A percentile compares a stretch with the other conserved stretches of the same genome.
Evolutionary conservation across 2,797 vertebrate genomes (phyloP).

Genomic region (Pterois miles): DNA sequence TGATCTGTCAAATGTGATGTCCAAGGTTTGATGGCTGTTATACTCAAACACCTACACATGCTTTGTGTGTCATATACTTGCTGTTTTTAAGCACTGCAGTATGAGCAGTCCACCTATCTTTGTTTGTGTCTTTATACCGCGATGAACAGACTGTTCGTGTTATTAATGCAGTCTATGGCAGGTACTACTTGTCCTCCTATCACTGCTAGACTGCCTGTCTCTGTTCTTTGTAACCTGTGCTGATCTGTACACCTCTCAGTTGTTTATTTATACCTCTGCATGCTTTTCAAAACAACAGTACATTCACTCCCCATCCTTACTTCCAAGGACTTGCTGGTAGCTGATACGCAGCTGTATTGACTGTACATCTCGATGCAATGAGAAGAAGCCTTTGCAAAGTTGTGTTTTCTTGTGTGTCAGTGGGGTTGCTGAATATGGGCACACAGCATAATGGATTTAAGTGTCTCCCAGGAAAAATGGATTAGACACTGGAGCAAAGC

Average conservation of each 20-base stretch:
- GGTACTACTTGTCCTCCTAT: slow-evolving; percentile 42
- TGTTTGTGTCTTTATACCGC: slow-evolving; percentile 14
- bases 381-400: slow-evolving; percentile 30
- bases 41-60: slow-evolving; percentile 34
- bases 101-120: slow-evolving; percentile 15
- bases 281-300: slow-evolving; percentile 15
- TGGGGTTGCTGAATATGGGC: slow-evolving; percentile 44
- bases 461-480: slow-evolving; percentile 59
- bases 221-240: slow-evolving; percentile 10
- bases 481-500: slow-evolving; percentile 60
- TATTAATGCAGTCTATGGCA: slow-evolving; percentile 24
- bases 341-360: slow-evolving; percentile 22
- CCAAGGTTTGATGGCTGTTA: not conserved
- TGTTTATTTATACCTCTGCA: slow-evolving; percentile 15
- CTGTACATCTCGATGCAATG: slow-evolving; percentile 7
- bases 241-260: slow-evolving; percentile 19
- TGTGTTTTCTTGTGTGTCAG: slow-evolving; percentile 27
- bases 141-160: slow-evolving; percentile 23
- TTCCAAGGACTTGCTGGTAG: slow-evolving; percentile 35
- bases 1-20: slow-evolving; percentile 1
- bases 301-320: slow-evolving; percentile 15
- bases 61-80: not conserved
- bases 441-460: slow-evolving; percentile 64
- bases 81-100: slow-evolving; percentile 38
- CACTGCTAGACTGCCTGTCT: not conserved